These are phyloP conservation scores for Carassius carassius DNA, from an alignment of 2,113 vertebrate species.

Conservation along the genomic window DNA sequence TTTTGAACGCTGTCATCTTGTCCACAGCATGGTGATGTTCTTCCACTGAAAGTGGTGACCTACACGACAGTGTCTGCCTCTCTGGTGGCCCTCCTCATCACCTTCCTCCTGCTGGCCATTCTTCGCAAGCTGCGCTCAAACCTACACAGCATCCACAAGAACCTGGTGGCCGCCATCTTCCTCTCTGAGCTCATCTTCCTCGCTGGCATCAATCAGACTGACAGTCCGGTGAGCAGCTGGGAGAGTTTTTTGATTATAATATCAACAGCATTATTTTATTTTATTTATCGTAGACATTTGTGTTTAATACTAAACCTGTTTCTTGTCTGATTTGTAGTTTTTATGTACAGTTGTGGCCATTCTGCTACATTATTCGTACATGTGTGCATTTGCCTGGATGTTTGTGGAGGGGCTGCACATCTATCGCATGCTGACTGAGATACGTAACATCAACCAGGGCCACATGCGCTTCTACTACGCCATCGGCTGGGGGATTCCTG, in stretches of 20 bases:
- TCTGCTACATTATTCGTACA: slow-evolving; percentile 83
- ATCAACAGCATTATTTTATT: neutral
- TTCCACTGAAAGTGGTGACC: slow-evolving; percentile 84
- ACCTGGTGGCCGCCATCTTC: slow-evolving; percentile 81
- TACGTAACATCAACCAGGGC: slow-evolving; percentile 83
- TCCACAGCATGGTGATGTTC: slow-evolving; percentile 83
- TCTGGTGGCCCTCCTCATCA: slow-evolving; percentile 79
- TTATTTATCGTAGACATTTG: neutral
- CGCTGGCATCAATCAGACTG: slow-evolving; percentile 85
- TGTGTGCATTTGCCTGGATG: slow-evolving; percentile 86
- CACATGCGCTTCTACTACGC: slow-evolving; percentile 88
- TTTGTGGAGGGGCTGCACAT: slow-evolving; percentile 87
- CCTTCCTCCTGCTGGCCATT: slow-evolving; percentile 79
- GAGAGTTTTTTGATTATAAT: neutral
- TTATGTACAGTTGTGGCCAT: slow-evolving; percentile 84
- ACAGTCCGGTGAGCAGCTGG: slow-evolving; percentile 76
- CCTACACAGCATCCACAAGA: slow-evolving; percentile 83
- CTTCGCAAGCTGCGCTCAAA: slow-evolving; percentile 80
- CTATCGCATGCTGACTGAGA: slow-evolving; percentile 87
- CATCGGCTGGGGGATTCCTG: slow-evolving; percentile 85
- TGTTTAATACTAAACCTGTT: neutral
- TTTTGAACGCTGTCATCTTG: neutral
- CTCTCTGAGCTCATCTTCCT: slow-evolving; percentile 85
- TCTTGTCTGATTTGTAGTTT: slow-evolving; percentile 71
- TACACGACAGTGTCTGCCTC: slow-evolving; percentile 79